Conservation (phyloP, 2,888 invertebrate genomes). For the Calameuta pallipes region DNA sequence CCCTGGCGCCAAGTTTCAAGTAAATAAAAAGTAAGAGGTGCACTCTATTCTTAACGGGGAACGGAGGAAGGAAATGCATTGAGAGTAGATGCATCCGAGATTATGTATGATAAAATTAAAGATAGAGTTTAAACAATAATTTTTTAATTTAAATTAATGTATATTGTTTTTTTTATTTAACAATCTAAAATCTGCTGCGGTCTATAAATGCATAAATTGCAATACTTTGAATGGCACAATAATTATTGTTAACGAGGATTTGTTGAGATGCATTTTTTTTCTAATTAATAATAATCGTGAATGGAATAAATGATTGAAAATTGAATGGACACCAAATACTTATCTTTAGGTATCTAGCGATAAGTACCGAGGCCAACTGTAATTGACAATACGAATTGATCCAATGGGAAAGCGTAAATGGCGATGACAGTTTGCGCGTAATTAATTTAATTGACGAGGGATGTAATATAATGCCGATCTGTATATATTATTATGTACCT, state of each 20-base stretch:
- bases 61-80: neutral
- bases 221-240: neutral
- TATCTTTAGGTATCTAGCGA: neutral
- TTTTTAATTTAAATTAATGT: neutral
- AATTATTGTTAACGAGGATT: neutral
- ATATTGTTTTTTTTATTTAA: neutral
- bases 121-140: neutral
- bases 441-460: neutral
- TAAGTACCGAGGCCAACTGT: neutral
- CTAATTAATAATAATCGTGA: neutral
- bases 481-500: neutral
- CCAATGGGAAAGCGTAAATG: neutral
- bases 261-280: neutral
- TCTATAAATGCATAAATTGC: neutral
- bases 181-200: neutral
- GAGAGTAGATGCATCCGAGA: neutral
- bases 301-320: neutral
- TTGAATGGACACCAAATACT: neutral
- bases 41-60: neutral
- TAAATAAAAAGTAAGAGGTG: neutral
- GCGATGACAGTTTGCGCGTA: neutral
- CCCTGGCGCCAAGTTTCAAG: neutral
- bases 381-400: neutral
- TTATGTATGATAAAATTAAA: neutral
- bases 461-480: neutral